Evolutionary conservation across 2,888 invertebrate genomes (phyloP).

Genomic region (Copidosoma aretas): DNA sequence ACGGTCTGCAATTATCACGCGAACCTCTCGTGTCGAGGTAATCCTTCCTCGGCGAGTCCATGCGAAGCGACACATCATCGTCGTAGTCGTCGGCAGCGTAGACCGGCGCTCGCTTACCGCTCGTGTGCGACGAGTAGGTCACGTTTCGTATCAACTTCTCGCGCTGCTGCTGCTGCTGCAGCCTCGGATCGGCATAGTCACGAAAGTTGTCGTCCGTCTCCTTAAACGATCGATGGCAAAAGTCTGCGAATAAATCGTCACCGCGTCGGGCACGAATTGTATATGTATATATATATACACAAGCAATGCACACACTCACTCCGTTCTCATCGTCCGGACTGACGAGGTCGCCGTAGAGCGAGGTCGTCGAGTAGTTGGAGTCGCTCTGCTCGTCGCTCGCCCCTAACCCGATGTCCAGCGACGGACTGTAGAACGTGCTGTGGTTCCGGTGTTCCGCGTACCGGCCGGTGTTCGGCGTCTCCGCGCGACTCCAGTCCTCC

Average conservation of each 20-base stretch:
- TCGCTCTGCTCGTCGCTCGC: slow-evolving; percentile 8
- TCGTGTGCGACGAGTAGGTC: slow-evolving; percentile 8
- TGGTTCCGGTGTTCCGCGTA: neutral
- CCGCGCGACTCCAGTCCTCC: neutral
- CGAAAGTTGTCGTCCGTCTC: neutral
- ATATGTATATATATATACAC: neutral
- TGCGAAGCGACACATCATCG: neutral
- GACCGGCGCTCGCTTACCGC: neutral
- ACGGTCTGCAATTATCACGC: neutral
- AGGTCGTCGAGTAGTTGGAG: slow-evolving; percentile 19
- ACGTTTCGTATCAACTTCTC: neutral
- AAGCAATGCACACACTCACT: too few species aligned
- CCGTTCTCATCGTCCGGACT: neutral
- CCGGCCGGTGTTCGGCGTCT: neutral
- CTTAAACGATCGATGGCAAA: neutral
- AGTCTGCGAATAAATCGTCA: neutral
- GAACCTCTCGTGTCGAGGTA: slow-evolving; percentile 2
- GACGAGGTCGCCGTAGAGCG: neutral
- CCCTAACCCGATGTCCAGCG: slow-evolving; percentile 18
- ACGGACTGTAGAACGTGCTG: neutral
- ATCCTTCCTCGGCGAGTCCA: slow-evolving; percentile 9
- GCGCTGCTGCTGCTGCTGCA: neutral
- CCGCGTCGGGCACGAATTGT: neutral
- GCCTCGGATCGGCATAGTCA: neutral
- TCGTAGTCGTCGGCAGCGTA: slow-evolving; percentile 3